Evolutionary conservation across 2,113 vertebrate genomes (phyloP), one percentile per base, ranked within the genome.

Genomic region (Dicerorhinus sumatrensis): DNA sequence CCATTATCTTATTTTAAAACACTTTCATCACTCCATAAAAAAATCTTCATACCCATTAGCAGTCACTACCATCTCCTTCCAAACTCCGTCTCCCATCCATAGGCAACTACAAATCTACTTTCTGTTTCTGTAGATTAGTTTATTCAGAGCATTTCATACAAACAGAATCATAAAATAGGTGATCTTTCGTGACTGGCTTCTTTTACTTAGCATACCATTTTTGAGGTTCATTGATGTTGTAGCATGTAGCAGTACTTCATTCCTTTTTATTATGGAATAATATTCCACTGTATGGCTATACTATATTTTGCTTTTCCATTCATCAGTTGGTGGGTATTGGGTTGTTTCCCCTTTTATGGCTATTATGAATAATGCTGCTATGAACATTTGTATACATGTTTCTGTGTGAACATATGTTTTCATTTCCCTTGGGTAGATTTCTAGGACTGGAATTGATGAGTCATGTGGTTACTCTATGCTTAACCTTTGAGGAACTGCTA

Each of bases 21-120:
- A 72, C 63, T 92, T 92, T 89, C 9, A 27, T 86, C 67, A 93
- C n/a, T 84, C 39, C 31, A 79, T 10, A 92, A 82, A 92, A 92
- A 39, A 62, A 65, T 72, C 4, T n/a, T 14, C 13, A 75, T 27
- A 23, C 17, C 27, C 18, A 39, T 46, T 29, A 87, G 14, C 39
- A 54, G 21, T 79, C 46, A 63, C 33, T 63, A 13, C 31, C 46
- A 73, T 25, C 62, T 56, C 8, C 58, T 76, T 51, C 11, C 0
- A 72, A 14, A 51, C 1, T 3, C 17, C 17, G 51, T 54, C 21
- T 90, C 63, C 31, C 20, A 21, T 69, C n/a, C 58, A 65, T 25
- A 70, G 33, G 8, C 48, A 91, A 75, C 29, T 31, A 80, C 10
- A 27, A 42, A 60, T 46, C 60, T 60, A 67, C 11, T 76, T 75